Evolutionary conservation across 2,113 vertebrate genomes (phyloP), one percentile per base, ranked within the genome.

Genomic region (Cepphus grylle): DNA sequence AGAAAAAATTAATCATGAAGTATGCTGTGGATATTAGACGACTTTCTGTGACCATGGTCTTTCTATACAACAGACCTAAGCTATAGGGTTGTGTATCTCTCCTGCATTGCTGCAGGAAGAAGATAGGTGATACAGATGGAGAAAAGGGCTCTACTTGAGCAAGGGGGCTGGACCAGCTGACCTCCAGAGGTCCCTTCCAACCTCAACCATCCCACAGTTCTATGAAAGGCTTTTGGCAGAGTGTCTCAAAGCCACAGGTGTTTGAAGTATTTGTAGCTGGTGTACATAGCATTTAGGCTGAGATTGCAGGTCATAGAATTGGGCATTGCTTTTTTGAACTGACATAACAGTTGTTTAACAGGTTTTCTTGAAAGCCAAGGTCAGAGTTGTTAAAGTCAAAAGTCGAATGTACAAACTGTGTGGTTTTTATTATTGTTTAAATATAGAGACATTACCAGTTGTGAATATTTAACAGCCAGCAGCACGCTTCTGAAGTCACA

Each of bases 351-450:
- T 53, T 76, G 84, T 85, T 90, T 12, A 82, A 61, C 90, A 87
- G 70, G 92, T 94, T 95, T 94, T 85, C 70, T 81, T 77, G 70
- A 87, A 93, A 82, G 40, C 43, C 81, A 62, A 77, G 25, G 58
- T 82, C 72, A 86, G 76, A 72, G 82, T 69, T 73, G 18, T 58
- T 91, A 13, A 7, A 3, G 0, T 83, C 71, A 80, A 53, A 87
- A 81, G 65, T 82, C 49, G 52, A 61, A 91, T 52, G 40, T 61
- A 56, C 26, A 69, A 43, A 30, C 43, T 73, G n/a, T 32, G 22
- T 47, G 62, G 0, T 1, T 73, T 83, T 67, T 91, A 67, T 85
- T 86, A 55, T 55, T 81, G 20, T 72, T 94, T 91, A 63, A 81
- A 47, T 69, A 73, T 16, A 89, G 26, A 67, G 12, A 29, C 26